Percentiles rank a stretch among this genome's conserved stretches.
phyloP scores from a whole-genome alignment of 2,888 invertebrate genomes.

The Vannuccia rotundouncinata region DNA sequence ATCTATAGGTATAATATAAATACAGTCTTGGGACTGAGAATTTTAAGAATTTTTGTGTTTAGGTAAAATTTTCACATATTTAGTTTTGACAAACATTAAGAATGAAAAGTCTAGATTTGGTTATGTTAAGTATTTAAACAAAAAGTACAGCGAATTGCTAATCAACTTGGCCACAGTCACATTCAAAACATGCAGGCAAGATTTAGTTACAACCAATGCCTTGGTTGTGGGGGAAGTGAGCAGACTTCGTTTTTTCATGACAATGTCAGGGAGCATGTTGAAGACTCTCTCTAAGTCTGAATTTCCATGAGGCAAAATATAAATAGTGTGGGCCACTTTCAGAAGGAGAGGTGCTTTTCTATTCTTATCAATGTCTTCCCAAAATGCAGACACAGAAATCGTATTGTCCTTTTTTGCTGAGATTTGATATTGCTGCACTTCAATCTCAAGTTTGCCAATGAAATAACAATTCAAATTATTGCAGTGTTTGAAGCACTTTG shows the following conservation, averaged over 20 bases:
- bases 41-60: no score
- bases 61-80: no score
- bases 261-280: not conserved
- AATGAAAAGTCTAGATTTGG: no score
- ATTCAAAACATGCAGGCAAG: not conserved
- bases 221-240: not conserved
- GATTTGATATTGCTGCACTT: not conserved
- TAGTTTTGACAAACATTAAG: no score
- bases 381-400: no score
- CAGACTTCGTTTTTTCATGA: not conserved
- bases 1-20: no score
- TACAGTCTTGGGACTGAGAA: no score
- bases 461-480: no score
- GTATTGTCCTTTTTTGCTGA: not conserved
- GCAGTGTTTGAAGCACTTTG: no score
- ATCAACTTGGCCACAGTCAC: not conserved
- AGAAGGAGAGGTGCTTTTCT: not conserved
- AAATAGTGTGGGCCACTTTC: not conserved
- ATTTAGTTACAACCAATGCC: conserved; percentile 5
- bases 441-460: not conserved
- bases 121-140: no score
- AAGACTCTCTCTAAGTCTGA: not conserved
- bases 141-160: no score
- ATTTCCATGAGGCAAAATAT: conserved; percentile 10
- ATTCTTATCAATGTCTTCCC: not conserved